Evolutionary conservation across 2,113 vertebrate genomes (phyloP).

Genomic region (Lasiurus cinereus): DNA sequence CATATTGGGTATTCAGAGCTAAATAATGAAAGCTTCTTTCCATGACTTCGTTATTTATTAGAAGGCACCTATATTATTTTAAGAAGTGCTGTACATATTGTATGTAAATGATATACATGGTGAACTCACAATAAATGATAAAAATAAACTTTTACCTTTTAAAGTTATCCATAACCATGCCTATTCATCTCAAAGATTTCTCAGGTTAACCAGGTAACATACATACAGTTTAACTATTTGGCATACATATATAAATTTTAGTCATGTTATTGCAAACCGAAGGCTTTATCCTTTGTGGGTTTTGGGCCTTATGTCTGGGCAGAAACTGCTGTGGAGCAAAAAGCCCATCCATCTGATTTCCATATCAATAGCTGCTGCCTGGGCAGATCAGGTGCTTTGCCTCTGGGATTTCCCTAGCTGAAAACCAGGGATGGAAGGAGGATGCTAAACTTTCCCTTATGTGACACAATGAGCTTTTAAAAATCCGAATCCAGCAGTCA

Average conservation of each 20-base stretch:
- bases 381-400: conserved; percentile 47
- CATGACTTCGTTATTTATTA: conserved; percentile 50
- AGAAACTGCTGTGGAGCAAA: not conserved
- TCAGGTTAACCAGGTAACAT: not conserved
- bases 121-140: conserved; percentile 43
- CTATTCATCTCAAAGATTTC: not conserved
- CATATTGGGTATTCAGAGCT: not conserved
- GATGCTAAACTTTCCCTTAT: conserved; percentile 31
- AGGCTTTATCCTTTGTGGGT: not conserved
- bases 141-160: conserved; percentile 34
- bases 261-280: not conserved
- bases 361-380: not conserved
- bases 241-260: not conserved
- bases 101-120: not conserved
- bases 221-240: not conserved
- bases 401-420: not conserved
- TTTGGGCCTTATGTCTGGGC: not conserved
- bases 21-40: conserved; percentile 34
- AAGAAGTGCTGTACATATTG: not conserved
- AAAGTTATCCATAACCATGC: not conserved
- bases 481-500: not conserved
- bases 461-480: not conserved
- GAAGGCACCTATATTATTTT: conserved; percentile 3
- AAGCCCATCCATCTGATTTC: not conserved
- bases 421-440: not conserved